Conservation (phyloP, 37 sponge, comb jelly and placozoan genomes). For the Bolinopsis microptera region DNA sequence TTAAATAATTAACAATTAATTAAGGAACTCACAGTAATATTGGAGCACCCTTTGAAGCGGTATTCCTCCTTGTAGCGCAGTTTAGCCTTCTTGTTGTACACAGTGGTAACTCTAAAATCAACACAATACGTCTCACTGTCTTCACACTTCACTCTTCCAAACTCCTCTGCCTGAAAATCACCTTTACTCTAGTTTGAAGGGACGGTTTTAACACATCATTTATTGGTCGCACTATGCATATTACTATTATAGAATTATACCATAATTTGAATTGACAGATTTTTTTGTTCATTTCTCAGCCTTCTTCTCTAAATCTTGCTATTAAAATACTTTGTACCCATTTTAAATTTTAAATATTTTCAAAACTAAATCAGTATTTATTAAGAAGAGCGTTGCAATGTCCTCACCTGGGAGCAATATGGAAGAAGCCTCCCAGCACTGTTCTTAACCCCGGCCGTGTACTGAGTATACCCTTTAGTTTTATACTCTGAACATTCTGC, state of each 20-base stretch:
- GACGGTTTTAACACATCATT: too few species aligned
- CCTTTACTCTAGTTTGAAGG: too few species aligned
- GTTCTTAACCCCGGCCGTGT: neutral
- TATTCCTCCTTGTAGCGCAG: neutral
- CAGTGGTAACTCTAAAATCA: neutral
- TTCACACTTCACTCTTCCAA: neutral
- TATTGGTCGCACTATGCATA: too few species aligned
- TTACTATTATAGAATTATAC: too few species aligned
- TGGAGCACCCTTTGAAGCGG: neutral
- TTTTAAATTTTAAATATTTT: too few species aligned
- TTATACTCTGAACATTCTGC: conserved; percentile 6
- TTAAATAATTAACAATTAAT: too few species aligned
- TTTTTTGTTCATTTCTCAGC: too few species aligned
- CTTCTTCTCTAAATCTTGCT: too few species aligned
- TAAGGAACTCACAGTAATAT: neutral
- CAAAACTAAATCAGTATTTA: too few species aligned
- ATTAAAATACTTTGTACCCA: too few species aligned
- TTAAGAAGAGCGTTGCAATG: too few species aligned
- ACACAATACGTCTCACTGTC: neutral
- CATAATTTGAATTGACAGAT: too few species aligned
- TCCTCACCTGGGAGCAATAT: neutral
- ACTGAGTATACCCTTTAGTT: neutral
- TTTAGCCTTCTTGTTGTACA: neutral
- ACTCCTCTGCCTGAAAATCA: neutral
- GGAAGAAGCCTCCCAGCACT: neutral